Base-by-base conservation (phyloP, 2,797 vertebrate species). In the Catamblyrhynchus diadema region DNA sequence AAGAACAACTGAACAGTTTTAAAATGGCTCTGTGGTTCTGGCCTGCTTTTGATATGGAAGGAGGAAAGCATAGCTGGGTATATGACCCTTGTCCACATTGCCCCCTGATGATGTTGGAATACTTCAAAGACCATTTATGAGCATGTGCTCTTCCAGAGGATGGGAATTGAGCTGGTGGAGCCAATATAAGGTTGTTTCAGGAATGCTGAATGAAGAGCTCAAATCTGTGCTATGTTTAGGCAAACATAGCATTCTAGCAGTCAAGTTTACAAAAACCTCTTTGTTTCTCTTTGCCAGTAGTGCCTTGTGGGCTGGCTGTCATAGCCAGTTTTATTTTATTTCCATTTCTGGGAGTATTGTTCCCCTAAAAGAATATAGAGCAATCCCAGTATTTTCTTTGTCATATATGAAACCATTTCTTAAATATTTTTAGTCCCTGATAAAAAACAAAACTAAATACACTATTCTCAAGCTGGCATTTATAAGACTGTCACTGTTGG, bases 141-240 rank as follows among this genome's bases (percentile, higher is more conserved):
- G 25, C 27, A 78, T 28, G 20, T 81, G 39, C n/a, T 82, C 11
- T 80, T 60, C 18, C n/a, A 27, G 56, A 74, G 81, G 9, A n/a
- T 78, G 21, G 57, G 61, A 73, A 27, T 4, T 47, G 33, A 37
- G 8, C 14, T 70, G 17, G 4, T 59, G 7, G 48, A 51, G 53
- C 28, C 30, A 6, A n/a, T 77, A 3, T 22, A 23, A 21, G 19
- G 65, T 72, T 79, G 47, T 79, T 54, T 24, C 11, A 56, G 57
- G 41, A 92, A 35, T 44, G 51, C 20, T 66, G 23, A 18, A 20
- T 44, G 48, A 81, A 59, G 39, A 54, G 57, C 53, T 44, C 25
- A 41, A 0, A 16, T 73, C 60, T 0, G 1, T 42, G 37, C 32
- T 59, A 0, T 57, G 28, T 78, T 78, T 91, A 33, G n/a, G n/a